These are phyloP conservation scores for Leucozona laternaria DNA, from an alignment of 2,888 invertebrate genomes.

Conservation along the genomic window DNA sequence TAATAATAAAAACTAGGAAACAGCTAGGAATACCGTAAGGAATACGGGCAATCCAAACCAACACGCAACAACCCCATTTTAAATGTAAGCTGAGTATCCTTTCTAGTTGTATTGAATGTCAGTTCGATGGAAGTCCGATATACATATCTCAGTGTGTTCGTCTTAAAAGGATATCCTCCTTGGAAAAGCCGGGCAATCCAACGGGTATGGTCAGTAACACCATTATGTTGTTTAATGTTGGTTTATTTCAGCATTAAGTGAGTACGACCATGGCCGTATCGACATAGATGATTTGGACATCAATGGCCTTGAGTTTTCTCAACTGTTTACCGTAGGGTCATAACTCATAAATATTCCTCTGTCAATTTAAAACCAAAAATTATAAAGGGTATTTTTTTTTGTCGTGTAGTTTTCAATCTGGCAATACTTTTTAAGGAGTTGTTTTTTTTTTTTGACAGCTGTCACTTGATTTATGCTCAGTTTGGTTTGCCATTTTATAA, in stretches of 20 bases:
- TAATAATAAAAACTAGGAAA: conserved; percentile 25
- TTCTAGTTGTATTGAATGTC: conserved; percentile 46
- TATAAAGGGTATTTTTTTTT: too few relatives aligned
- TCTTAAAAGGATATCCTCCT: conserved; percentile 62
- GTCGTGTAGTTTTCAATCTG: too few relatives aligned
- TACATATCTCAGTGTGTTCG: conserved; percentile 34
- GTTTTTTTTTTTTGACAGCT: too few relatives aligned
- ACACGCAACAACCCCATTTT: conserved; percentile 46
- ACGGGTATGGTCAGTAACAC: conserved; percentile 52
- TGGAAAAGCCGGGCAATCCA: neutral
- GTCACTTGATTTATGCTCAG: too few relatives aligned
- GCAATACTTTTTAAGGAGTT: too few relatives aligned
- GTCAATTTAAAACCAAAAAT: too few relatives aligned
- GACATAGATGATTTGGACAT: neutral
- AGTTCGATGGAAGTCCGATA: conserved; percentile 51
- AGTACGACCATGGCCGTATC: neutral
- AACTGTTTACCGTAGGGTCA: too few relatives aligned
- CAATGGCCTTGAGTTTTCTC: too few relatives aligned
- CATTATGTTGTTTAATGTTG: conserved; percentile 57
- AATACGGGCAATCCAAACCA: conserved; percentile 43
- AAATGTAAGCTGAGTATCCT: neutral
- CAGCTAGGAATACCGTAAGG: conserved; percentile 8
- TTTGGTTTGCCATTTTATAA: too few relatives aligned
- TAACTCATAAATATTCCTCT: too few relatives aligned
- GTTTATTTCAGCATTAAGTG: conserved; percentile 24